phyloP scores from a whole-genome alignment of 2,888 invertebrate genomes.

The Tromatobia lineatoria region DNA sequence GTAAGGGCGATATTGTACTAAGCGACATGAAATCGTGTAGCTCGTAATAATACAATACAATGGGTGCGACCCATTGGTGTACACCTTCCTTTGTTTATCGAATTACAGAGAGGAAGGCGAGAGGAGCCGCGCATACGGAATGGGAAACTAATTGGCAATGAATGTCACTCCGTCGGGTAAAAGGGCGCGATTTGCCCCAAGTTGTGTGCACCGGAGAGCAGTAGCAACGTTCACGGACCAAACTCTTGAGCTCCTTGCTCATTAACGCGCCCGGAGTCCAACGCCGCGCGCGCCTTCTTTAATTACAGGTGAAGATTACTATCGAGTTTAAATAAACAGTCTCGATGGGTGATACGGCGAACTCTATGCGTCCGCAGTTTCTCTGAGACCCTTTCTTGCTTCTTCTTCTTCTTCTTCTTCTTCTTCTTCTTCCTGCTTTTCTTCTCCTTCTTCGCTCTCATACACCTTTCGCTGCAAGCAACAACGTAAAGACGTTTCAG shows the following conservation, averaged over 20 bases:
- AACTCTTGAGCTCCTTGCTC: constrained; percentile 53
- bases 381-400: background rate
- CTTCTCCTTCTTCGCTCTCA: constrained; percentile 6
- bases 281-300: constrained; percentile 56
- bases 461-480: constrained; percentile 16
- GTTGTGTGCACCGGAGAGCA: constrained; percentile 26
- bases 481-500: constrained; percentile 9
- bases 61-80: constrained; percentile 9
- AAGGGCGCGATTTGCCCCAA: constrained; percentile 45
- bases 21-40: background rate
- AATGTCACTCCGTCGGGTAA: constrained; percentile 59
- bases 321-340: constrained; percentile 68
- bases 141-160: constrained; percentile 67
- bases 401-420: background rate
- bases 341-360: constrained; percentile 61
- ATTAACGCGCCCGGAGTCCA: constrained; percentile 62
- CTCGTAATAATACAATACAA: constrained; percentile 17
- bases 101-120: constrained; percentile 25
- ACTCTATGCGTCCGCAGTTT: constrained; percentile 14
- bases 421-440: constrained; percentile 12
- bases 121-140: constrained; percentile 39
- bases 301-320: constrained; percentile 69
- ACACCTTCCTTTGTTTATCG: constrained; percentile 54
- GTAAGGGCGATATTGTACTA: background rate
- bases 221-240: constrained; percentile 15